Evolutionary conservation across 2,797 vertebrate genomes (phyloP).

Genomic region (Pagetopsis macropterus): DNA sequence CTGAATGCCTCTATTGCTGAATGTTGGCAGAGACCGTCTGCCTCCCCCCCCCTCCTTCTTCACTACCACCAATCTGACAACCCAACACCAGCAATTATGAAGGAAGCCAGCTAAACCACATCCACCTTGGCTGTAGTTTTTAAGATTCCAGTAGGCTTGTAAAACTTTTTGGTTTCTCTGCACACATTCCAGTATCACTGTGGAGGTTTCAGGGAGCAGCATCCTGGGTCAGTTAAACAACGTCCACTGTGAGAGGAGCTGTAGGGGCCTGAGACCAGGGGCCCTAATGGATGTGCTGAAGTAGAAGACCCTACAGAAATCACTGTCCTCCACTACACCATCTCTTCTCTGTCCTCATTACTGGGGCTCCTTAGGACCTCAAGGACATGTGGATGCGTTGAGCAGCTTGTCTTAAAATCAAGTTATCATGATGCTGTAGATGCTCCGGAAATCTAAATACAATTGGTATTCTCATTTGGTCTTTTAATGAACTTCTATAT

Average conservation of each 20-base stretch:
- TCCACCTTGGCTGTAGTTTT: constrained; percentile 83
- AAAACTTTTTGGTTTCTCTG: constrained; percentile 76
- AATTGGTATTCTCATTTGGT: not conserved
- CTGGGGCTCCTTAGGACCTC: constrained; percentile 78
- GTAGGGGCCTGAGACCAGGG: constrained; percentile 41
- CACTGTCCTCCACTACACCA: constrained; percentile 46
- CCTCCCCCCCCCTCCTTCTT: constrained; percentile 36
- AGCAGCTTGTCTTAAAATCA: constrained; percentile 24
- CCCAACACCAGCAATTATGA: constrained; percentile 86
- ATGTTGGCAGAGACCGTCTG: constrained; percentile 69
- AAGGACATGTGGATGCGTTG: constrained; percentile 76
- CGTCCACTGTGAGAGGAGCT: constrained; percentile 62
- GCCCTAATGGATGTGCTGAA: constrained; percentile 47
- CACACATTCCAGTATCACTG: constrained; percentile 78
- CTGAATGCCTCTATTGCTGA: constrained; percentile 78
- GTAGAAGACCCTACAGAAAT: constrained; percentile 50
- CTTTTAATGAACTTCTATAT: constrained; percentile 11
- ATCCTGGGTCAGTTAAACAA: constrained; percentile 66
- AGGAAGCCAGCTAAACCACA: constrained; percentile 86
- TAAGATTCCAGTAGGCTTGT: constrained; percentile 83
- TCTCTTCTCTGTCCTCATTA: constrained; percentile 53
- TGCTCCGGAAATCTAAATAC: constrained; percentile 18
- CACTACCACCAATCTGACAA: constrained; percentile 79
- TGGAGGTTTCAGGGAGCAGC: constrained; percentile 66
- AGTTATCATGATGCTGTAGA: constrained; percentile 13